Evolutionary conservation across 2,888 invertebrate genomes (phyloP).

Genomic region (Eustalomyia histrio): DNA sequence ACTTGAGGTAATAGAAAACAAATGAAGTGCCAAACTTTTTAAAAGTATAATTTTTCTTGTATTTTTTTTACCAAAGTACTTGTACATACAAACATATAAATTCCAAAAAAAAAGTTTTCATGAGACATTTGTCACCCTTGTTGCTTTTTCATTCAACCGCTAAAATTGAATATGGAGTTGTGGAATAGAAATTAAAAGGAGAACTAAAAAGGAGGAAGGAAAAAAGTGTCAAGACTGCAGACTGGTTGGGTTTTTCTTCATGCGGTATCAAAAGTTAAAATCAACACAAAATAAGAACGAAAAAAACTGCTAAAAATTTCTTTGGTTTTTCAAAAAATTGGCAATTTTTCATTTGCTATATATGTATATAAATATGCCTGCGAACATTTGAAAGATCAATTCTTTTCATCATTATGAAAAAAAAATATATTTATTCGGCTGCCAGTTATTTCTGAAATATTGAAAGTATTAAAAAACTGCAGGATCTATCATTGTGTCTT

Average conservation of each 20-base stretch:
- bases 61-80: background rate
- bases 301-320: background rate
- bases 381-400: no score
- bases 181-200: no score
- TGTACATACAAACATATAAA: slow-evolving; percentile 13
- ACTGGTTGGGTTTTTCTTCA: slow-evolving; percentile 19
- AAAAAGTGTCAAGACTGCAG: slow-evolving; percentile 28
- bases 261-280: slow-evolving; percentile 19
- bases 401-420: no score
- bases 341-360: slow-evolving; percentile 32
- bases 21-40: slow-evolving; percentile 59
- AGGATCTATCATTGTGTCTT: no score
- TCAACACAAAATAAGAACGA: background rate
- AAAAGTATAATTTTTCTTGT: slow-evolving; percentile 53
- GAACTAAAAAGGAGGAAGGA: background rate
- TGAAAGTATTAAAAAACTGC: no score
- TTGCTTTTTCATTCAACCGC: slow-evolving; percentile 51
- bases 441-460: no score
- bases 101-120: slow-evolving; percentile 37
- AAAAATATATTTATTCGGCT: no score
- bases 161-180: background rate
- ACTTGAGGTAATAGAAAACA: slow-evolving; percentile 58
- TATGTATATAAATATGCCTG: no score
- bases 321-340: background rate
- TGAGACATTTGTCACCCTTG: slow-evolving; percentile 54